A percentile compares a stretch with the other conserved stretches of the same genome.
Conservation (phyloP, 2,888 invertebrate genomes). For the Aphrophora alni region DNA sequence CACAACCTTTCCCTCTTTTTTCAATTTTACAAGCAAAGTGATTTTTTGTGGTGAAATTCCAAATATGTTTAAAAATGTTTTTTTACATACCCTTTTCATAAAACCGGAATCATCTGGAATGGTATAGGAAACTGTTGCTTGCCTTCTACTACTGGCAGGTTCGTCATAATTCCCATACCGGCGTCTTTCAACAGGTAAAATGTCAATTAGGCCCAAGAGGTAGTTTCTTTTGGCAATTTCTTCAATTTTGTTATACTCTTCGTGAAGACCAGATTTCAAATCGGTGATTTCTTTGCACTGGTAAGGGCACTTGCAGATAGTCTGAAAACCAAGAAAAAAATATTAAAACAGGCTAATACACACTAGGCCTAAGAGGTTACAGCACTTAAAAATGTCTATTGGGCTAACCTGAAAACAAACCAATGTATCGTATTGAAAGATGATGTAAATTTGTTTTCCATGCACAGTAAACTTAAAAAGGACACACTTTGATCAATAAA, state of each 20-base stretch:
- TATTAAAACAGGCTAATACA: too few relatives aligned
- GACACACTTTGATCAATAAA: too few relatives aligned
- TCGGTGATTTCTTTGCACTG: too few relatives aligned
- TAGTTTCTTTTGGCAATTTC: background rate
- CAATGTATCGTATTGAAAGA: too few relatives aligned
- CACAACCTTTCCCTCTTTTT: background rate
- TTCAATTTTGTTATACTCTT: constrained; percentile 7
- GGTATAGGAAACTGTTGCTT: background rate
- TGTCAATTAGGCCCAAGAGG: constrained; percentile 9
- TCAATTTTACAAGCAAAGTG: background rate
- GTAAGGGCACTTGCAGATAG: too few relatives aligned
- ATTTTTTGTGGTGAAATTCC: background rate
- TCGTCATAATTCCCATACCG: constrained; percentile 7
- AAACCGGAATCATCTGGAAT: background rate
- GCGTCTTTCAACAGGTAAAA: constrained; percentile 15
- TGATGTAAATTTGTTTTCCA: too few relatives aligned
- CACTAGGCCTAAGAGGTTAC: too few relatives aligned
- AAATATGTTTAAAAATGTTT: background rate
- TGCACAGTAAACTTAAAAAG: too few relatives aligned
- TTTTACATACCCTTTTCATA: background rate
- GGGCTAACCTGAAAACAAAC: too few relatives aligned
- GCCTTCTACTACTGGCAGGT: background rate
- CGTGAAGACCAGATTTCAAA: background rate
- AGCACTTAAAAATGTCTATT: too few relatives aligned
- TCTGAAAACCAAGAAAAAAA: too few relatives aligned